phyloP scores from a whole-genome alignment of 2,113 vertebrate species.

The Zosterops lateralis region DNA sequence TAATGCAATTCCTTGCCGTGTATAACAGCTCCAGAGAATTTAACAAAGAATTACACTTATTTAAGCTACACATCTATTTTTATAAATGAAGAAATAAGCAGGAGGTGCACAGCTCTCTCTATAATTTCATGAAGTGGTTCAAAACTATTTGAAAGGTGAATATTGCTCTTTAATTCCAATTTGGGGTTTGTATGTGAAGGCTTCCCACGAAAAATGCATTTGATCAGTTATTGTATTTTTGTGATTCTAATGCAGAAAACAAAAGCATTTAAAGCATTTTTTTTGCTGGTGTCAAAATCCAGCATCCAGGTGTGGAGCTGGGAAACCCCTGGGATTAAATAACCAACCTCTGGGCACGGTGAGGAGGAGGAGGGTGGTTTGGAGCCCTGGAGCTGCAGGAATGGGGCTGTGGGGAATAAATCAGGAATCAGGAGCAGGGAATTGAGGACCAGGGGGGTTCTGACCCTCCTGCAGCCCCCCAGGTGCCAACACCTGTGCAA shows the following conservation, averaged over 20 bases:
- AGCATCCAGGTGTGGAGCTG: not conserved
- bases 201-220: not conserved
- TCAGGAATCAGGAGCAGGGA: not conserved
- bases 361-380: not conserved
- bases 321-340: not conserved
- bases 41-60: constrained; percentile 24
- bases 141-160: not conserved
- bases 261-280: not conserved
- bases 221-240: not conserved
- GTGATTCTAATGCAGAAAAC: not conserved
- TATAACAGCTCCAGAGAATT: not conserved
- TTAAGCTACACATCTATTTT: constrained; percentile 12
- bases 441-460: not conserved
- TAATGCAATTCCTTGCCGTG: not conserved
- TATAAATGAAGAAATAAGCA: constrained; percentile 22
- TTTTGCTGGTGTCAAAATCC: not conserved
- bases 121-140: not conserved
- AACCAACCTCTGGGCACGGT: rapidly evolving
- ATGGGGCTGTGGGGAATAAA: rapidly evolving
- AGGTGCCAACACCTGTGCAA: not conserved
- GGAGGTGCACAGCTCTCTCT: not conserved
- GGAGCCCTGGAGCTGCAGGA: not conserved
- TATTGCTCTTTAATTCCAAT: not conserved
- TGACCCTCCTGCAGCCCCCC: not conserved
- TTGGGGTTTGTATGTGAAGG: not conserved